Conservation (phyloP, 2,888 invertebrate species). For the Drosophila kambysellisi region DNA sequence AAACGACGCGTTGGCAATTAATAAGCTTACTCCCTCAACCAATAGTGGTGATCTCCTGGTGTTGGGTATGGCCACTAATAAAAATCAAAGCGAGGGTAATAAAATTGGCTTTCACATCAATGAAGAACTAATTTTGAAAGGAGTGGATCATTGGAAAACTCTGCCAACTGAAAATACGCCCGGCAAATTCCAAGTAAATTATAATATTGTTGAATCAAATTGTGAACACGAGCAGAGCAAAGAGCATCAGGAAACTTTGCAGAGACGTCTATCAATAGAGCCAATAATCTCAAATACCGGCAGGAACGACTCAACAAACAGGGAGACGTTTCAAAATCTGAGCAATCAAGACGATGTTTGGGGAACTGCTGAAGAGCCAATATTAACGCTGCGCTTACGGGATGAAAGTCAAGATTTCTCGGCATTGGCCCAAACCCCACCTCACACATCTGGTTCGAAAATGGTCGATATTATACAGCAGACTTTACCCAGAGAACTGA, state of each 20-base stretch:
- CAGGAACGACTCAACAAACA: background rate
- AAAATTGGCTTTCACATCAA: background rate
- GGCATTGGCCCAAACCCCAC: background rate
- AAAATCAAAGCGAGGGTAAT: background rate
- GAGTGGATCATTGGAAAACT: background rate
- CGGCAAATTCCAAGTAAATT: conserved; percentile 16
- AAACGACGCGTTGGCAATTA: background rate
- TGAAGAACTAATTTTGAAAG: background rate
- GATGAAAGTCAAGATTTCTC: background rate
- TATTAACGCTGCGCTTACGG: background rate
- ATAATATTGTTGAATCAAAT: conserved; percentile 8
- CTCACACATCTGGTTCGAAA: background rate
- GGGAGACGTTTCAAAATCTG: background rate
- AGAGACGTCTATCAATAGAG: background rate
- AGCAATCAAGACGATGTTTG: background rate
- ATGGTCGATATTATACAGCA: background rate
- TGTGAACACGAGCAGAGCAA: background rate
- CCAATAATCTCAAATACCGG: background rate
- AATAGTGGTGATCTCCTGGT: background rate
- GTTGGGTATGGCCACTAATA: background rate
- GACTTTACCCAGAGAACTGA: background rate
- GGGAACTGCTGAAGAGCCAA: background rate
- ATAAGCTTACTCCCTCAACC: background rate
- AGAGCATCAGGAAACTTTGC: background rate
- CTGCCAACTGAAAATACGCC: background rate